phyloP scores from a whole-genome alignment of 1,140 invertebrate species.

The Anoplolepis gracilipes region DNA sequence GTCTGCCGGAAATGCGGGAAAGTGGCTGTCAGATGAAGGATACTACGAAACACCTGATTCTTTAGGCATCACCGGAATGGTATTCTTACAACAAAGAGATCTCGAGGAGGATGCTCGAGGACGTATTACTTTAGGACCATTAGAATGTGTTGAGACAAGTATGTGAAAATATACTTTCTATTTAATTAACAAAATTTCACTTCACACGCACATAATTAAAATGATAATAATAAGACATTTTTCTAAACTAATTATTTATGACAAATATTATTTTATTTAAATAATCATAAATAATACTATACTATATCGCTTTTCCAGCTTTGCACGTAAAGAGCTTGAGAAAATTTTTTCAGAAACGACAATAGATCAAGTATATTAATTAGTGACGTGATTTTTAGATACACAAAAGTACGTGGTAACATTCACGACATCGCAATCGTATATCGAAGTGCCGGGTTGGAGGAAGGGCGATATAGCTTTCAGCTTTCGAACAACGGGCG shows the following conservation, averaged over 20 bases:
- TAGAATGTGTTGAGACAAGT: constrained; percentile 98
- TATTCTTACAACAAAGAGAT: constrained; percentile 94
- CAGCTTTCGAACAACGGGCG: constrained; percentile 96
- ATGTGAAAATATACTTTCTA: constrained; percentile 79
- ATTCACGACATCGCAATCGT: constrained; percentile 96
- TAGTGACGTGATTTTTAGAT: constrained; percentile 87
- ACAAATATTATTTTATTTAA: background rate
- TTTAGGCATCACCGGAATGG: constrained; percentile 95
- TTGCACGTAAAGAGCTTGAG: background rate
- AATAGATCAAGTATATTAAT: background rate
- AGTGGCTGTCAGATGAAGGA: constrained; percentile 95
- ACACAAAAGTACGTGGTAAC: constrained; percentile 97
- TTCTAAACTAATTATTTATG: constrained; percentile 9
- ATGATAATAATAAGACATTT: background rate
- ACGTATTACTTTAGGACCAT: constrained; percentile 94
- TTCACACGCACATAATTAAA: background rate
- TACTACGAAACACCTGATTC: constrained; percentile 92
- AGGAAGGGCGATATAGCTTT: constrained; percentile 96
- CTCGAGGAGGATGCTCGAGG: constrained; percentile 93
- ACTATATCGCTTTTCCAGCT: constrained; percentile 1
- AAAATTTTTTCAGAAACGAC: constrained; percentile 10
- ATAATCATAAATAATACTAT: background rate
- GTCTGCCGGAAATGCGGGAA: constrained; percentile 92
- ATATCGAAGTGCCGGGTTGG: constrained; percentile 96
- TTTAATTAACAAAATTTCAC: background rate